phyloP scores from a whole-genome alignment of 2,797 vertebrate species.

The Trematomus bernacchii region DNA sequence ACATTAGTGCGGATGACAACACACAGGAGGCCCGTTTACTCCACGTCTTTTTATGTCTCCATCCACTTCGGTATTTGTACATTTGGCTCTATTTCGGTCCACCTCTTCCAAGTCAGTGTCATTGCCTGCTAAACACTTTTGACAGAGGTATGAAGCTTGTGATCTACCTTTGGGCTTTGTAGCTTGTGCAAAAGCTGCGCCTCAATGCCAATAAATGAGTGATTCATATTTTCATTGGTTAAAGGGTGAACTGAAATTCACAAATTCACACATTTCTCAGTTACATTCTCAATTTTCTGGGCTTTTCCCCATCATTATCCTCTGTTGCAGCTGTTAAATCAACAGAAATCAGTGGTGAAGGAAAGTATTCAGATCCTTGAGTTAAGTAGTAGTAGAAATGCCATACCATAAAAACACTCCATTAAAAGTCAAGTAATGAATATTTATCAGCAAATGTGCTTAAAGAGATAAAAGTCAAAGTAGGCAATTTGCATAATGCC shows the following conservation, averaged over 20 bases:
- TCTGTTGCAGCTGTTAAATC: slow-evolving; percentile 32
- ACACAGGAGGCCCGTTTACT: slow-evolving; percentile 48
- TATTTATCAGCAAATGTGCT: neutral
- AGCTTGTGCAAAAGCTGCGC: slow-evolving; percentile 15
- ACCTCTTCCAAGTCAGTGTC: slow-evolving; percentile 44
- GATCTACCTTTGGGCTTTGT: slow-evolving; percentile 25
- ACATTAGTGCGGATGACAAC: slow-evolving; percentile 54
- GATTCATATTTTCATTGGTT: slow-evolving; percentile 37
- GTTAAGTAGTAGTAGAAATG: neutral
- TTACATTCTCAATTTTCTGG: slow-evolving; percentile 21
- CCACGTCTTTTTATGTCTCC: slow-evolving; percentile 27
- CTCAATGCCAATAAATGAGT: slow-evolving; percentile 46
- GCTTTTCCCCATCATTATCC: slow-evolving; percentile 18
- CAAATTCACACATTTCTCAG: slow-evolving; percentile 49
- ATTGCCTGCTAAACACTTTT: slow-evolving; percentile 41
- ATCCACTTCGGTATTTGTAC: slow-evolving; percentile 43
- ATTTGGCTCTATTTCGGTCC: slow-evolving; percentile 39
- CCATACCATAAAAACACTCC: neutral
- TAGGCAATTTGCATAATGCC: neutral
- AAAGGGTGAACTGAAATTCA: slow-evolving; percentile 44
- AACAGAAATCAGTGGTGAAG: slow-evolving; percentile 8
- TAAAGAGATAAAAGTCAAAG: neutral
- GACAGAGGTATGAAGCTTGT: slow-evolving; percentile 31
- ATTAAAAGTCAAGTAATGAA: neutral
- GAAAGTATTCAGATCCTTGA: slow-evolving; percentile 4